Conservation (phyloP, 92 coral and sea anemone species). For the Muricea muricata region DNA sequence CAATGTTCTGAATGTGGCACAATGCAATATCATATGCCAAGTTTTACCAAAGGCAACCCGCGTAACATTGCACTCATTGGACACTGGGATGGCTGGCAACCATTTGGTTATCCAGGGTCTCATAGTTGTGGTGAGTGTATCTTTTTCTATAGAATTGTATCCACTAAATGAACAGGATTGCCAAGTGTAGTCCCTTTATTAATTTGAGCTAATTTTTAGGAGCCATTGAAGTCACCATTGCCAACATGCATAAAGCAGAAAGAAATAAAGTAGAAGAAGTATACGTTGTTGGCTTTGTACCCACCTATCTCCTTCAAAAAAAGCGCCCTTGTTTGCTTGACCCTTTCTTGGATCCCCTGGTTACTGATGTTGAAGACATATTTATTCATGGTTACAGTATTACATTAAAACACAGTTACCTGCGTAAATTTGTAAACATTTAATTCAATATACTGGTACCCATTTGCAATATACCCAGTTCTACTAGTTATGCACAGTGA, state of each 20-base stretch:
- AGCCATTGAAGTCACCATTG: constrained; percentile 67
- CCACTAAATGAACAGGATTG: constrained; percentile 63
- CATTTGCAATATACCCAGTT: no score
- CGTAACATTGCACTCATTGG: constrained; percentile 20
- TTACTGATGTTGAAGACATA: constrained; percentile 46
- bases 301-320: constrained; percentile 58
- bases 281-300: constrained; percentile 71
- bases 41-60: constrained; percentile 8
- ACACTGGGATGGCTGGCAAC: constrained; percentile 16
- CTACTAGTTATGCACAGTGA: no score
- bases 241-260: constrained; percentile 65
- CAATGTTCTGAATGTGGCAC: constrained; percentile 5
- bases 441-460: no score
- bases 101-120: neutral
- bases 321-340: constrained; percentile 55
- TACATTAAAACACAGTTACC: no score
- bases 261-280: constrained; percentile 65
- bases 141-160: no score
- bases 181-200: no score
- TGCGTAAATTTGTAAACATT: neutral
- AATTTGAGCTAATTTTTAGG: constrained; percentile 26
- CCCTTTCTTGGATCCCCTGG: constrained; percentile 37
- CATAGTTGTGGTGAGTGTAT: constrained; percentile 10
- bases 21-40: neutral
- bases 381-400: no score